Percentiles rank a stretch among this genome's conserved stretches.
phyloP scores from a whole-genome alignment of 2,888 invertebrate genomes.

The Chymomyza amoena region DNA sequence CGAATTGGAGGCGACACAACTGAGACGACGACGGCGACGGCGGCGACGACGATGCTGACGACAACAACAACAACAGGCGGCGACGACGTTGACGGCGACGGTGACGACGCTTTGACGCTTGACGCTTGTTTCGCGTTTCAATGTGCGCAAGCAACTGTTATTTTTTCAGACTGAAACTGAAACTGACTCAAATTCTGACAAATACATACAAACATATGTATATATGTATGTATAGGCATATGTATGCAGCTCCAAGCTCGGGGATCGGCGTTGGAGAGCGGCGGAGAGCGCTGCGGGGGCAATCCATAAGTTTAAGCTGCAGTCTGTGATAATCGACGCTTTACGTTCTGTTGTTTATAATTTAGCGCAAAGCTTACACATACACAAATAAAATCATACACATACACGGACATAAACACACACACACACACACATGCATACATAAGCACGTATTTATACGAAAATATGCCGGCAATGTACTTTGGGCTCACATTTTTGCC shows the following conservation, averaged over 20 bases:
- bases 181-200: constrained; percentile 56
- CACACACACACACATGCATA: background rate
- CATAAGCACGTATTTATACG: background rate
- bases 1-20: constrained; percentile 35
- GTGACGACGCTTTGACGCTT: constrained; percentile 2
- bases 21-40: constrained; percentile 27
- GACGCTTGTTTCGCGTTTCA: constrained; percentile 63
- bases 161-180: constrained; percentile 37
- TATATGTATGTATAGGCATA: background rate
- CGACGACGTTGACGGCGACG: background rate
- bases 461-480: background rate
- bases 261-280: background rate
- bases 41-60: constrained; percentile 38
- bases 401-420: background rate
- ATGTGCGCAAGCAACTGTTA: constrained; percentile 64
- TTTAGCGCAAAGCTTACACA: constrained; percentile 1
- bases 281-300: background rate
- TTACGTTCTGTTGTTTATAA: constrained; percentile 2
- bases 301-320: constrained; percentile 32
- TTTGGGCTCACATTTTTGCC: background rate
- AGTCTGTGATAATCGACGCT: constrained; percentile 13
- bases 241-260: background rate
- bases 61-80: background rate
- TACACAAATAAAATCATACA: background rate
- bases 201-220: constrained; percentile 17